Evolutionary conservation across 2,888 invertebrate genomes (phyloP), one percentile per base, ranked within the genome.

Genomic region (Fabriciana adippe): DNA sequence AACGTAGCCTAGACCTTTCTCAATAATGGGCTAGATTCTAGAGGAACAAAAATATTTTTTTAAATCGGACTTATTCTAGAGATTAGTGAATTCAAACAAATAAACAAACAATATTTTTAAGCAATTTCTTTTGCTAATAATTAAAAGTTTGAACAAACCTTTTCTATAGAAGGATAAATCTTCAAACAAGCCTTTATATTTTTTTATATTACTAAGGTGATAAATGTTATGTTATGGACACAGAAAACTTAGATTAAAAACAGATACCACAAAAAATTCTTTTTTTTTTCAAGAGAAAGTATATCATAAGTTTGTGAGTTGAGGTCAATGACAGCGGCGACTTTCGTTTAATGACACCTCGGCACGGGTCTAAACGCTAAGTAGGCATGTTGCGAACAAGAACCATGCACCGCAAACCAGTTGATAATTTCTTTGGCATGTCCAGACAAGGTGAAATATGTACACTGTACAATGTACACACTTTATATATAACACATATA

Each of bases 331-430:
- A 72, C 73, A 73, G 70, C 70, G 64, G 75, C 74, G 76, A 84
- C 85, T 86, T 86, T 86, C 85, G 74, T 83, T 84, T 82, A 80
- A 80, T 79, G 79, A 78, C 70, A 69, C 71, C 72, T 72, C 74
- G 51, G 41, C 70, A 71, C 64, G 69, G 75, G 75, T 77, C 75
- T 75, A 73, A 72, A 78, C 68, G 76, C 72, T 78, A 76, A 80
- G 78, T 77, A 51, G n/a, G 35, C 16, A 77, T 74, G 79, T 76
- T 73, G 77, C 75, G 81, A 83, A 82, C 81, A 81, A 64, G 56
- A 48, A 62, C 66, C 66, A 64, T 59, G 57, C 60, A 66, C 53
- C 64, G 67, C 65, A 69, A 75, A 74, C 73, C 73, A 71, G 72
- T 76, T 72, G 35, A 67, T 56, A 68, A 66, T 67, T 72, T 67